Evolutionary conservation across 2,888 invertebrate genomes (phyloP), one percentile per base, ranked within the genome.

Genomic region (Diarsia brunnea): DNA sequence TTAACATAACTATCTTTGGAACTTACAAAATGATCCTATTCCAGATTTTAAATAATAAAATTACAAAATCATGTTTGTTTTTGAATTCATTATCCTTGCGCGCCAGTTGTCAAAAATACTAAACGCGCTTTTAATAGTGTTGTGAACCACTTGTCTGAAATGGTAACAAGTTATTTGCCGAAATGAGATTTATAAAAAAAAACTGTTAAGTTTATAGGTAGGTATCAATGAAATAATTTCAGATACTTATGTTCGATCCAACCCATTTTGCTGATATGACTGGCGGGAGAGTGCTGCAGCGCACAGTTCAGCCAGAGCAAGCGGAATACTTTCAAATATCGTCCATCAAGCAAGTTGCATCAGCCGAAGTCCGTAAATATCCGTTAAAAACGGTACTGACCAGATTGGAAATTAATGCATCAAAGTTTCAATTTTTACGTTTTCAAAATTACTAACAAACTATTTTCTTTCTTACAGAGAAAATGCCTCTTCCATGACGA

Each of bases 211-310:
- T 3, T 21, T 47, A 43, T 4, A n/a, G n/a, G n/a, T n/a, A n/a
- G n/a, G n/a, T n/a, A 12, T 53, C 55, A 10, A 21, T 31, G 31
- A 68, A 70, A 75, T 69, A 51, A 65, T 71, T 83, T 81, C 79
- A 95, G 95, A 85, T 95, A 0, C 84, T 95, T 0, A 78, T 96
- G 5, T 94, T 92, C 76, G 93, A 95, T 58, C 91, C 95, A 0
- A 90, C 86, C 0, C 92, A 94, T 76, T 95, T 89, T 79, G 92
- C 93, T 1, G 95, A 95, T 78, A 90, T 91, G 3, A 91, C 88
- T 2, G 91, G 92, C 0, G 95, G 95, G 0, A 87, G 93, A 19
- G 90, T 95, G 2, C 78, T 92, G 2, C 94, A 94, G 12, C 90
- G 93, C 0, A 69, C 92, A 7, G 84, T 89, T 2, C 91, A 93